phyloP scores from a whole-genome alignment of 2,797 vertebrate species.

The Cossypha niveicapilla region DNA sequence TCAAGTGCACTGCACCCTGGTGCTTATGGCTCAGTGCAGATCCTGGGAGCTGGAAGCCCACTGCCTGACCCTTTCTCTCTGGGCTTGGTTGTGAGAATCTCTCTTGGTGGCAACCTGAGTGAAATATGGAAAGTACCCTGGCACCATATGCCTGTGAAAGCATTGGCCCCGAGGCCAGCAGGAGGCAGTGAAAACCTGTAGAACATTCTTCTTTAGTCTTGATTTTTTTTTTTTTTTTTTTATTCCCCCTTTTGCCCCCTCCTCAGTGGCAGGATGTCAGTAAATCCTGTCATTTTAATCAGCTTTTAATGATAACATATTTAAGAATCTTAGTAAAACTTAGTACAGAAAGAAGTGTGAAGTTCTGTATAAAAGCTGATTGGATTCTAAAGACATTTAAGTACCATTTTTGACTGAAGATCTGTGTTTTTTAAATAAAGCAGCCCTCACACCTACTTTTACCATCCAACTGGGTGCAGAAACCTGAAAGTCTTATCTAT shows the following conservation, averaged over 20 bases:
- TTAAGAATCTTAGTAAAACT: slow-evolving; percentile 55
- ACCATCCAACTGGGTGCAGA: neutral
- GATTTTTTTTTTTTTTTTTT: neutral
- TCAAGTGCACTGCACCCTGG: neutral
- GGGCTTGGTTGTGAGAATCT: neutral
- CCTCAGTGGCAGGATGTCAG: neutral
- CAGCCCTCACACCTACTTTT: neutral
- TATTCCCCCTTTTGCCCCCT: neutral
- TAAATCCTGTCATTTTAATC: slow-evolving; percentile 41
- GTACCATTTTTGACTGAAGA: neutral
- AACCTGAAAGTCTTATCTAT: neutral
- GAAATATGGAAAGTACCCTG: neutral
- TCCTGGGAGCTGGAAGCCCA: neutral
- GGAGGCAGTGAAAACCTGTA: slow-evolving; percentile 37
- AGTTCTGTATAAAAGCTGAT: slow-evolving; percentile 26
- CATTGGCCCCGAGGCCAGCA: neutral
- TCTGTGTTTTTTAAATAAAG: neutral
- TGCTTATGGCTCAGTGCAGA: neutral
- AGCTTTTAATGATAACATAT: slow-evolving; percentile 15
- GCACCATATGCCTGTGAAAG: neutral
- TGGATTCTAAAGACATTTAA: slow-evolving; percentile 41
- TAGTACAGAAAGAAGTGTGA: slow-evolving; percentile 34
- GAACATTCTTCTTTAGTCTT: neutral
- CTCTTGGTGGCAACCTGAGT: neutral
- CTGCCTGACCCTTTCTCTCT: rapidly evolving